Evolutionary conservation across 2,888 invertebrate species (phyloP), one percentile per base, ranked within the genome.

Genomic region (Patella depressa): DNA sequence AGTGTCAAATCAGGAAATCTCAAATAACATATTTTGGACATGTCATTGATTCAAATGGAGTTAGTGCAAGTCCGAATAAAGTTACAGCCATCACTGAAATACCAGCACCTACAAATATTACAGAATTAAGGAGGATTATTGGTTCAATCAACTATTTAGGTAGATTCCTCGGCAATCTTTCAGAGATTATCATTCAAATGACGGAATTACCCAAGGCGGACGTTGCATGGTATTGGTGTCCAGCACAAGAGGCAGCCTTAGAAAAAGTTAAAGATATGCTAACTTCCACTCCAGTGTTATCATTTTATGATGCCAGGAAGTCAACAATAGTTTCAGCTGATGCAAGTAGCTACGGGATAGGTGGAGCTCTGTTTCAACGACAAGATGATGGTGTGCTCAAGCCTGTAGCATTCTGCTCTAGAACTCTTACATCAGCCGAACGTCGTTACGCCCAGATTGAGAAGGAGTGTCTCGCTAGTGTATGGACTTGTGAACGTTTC

Each of bases 361-460:
- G 65, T 19, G 65, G 65, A 65, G 19, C 19, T 65, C 65, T 65
- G 0, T 65, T 65, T 19, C 19, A 65, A 65, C 65, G 19, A 65
- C 65, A 65, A 24, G 15, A 65, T 19, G 65, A 65, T n/a, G 65
- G 65, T 65, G 24, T 15, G 24, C 24, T 81, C 12, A 81, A 79
- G 59, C 83, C 85, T n/a, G 78, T 85, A 3, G 83, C 81, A 15
- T 85, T 72, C 74, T 77, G 76, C 55, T 86, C 85, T n/a, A 24
- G 84, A 14, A 84, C 82, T 53, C 78, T 85, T 12, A 74, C 77
- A 7, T 12, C 15, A 15, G 11, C 73, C 0, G 84, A 85, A 74
- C 71, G 15, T 7, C 79, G 78, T n/a, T 86, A 80, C 69, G 82
- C 84, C 12, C 83, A 84, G 24, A 83, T 85, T 14, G 82, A 83